phyloP scores from a whole-genome alignment of 2,113 vertebrate genomes.

The Pseudorectes ferrugineus region DNA sequence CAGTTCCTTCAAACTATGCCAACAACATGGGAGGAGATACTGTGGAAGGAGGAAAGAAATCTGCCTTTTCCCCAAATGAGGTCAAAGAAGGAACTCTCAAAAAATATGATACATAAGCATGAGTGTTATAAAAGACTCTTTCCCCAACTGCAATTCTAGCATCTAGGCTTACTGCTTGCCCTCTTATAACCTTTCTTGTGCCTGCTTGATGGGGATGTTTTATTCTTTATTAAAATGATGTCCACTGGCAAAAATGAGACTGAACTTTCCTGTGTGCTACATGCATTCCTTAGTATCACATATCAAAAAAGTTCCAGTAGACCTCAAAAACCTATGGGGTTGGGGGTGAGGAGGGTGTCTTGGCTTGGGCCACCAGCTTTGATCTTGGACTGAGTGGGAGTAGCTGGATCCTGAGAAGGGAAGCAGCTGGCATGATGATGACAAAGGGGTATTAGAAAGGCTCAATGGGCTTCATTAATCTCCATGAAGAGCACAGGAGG shows the following conservation, averaged over 20 bases:
- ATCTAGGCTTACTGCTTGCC: not conserved
- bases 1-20: not conserved
- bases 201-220: not conserved
- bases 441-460: not conserved
- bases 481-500: not conserved
- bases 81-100: not conserved
- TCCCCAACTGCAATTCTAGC: not conserved
- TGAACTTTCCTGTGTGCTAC: not conserved
- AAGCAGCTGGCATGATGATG: not conserved
- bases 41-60: not conserved
- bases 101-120: not conserved
- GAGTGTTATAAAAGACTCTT: not conserved
- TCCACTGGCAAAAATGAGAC: not conserved
- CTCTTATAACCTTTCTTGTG: not conserved
- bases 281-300: not conserved
- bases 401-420: not conserved
- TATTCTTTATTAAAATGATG: not conserved
- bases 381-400: not conserved
- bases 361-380: not conserved
- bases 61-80: not conserved
- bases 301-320: not conserved
- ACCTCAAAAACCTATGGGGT: not conserved
- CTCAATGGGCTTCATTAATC: not conserved
- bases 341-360: not conserved
- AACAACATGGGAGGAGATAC: not conserved